Conservation (phyloP, 2,797 vertebrate species). For the Karalla daura region DNA sequence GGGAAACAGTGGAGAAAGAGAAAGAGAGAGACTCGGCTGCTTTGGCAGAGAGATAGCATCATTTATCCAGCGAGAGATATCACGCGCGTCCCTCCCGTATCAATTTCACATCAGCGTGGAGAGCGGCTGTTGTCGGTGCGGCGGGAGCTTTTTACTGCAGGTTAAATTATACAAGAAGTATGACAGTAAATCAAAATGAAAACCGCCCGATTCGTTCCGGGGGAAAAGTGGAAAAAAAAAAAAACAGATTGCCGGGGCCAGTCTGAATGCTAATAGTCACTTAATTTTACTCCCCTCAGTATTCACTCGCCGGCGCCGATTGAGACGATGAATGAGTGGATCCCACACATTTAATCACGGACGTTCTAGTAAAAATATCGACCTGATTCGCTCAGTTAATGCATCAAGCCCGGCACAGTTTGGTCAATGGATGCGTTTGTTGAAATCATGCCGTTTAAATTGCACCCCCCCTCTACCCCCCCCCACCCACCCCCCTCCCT, state of each 20-base stretch:
- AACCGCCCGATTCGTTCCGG: slow-evolving; percentile 34
- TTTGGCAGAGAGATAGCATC: slow-evolving; percentile 23
- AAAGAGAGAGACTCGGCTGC: slow-evolving; percentile 28
- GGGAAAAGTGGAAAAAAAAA: slow-evolving; percentile 36
- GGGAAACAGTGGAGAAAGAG: background rate
- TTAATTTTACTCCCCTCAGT: slow-evolving; percentile 45
- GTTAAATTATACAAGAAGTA: slow-evolving; percentile 42
- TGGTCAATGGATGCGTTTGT: slow-evolving; percentile 73
- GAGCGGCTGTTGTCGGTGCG: slow-evolving; percentile 17
- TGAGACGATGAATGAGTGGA: slow-evolving; percentile 60
- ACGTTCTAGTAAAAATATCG: slow-evolving; percentile 64
- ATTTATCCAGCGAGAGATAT: slow-evolving; percentile 22
- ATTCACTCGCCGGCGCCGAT: slow-evolving; percentile 31
- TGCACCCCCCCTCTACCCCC: slow-evolving; percentile 43
- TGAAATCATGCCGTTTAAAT: slow-evolving; percentile 71
- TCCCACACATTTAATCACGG: slow-evolving; percentile 63
- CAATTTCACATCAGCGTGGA: slow-evolving; percentile 46
- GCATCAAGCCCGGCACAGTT: slow-evolving; percentile 54
- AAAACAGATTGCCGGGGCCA: slow-evolving; percentile 25
- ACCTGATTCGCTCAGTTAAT: slow-evolving; percentile 58
- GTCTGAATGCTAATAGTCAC: slow-evolving; percentile 65
- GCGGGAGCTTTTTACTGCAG: slow-evolving; percentile 24
- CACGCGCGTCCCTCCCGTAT: slow-evolving; percentile 34
- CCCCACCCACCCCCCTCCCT: slow-evolving; percentile 36
- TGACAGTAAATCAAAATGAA: slow-evolving; percentile 62